phyloP scores from a whole-genome alignment of 2,797 vertebrate species.

The Coregonus sp. region DNA sequence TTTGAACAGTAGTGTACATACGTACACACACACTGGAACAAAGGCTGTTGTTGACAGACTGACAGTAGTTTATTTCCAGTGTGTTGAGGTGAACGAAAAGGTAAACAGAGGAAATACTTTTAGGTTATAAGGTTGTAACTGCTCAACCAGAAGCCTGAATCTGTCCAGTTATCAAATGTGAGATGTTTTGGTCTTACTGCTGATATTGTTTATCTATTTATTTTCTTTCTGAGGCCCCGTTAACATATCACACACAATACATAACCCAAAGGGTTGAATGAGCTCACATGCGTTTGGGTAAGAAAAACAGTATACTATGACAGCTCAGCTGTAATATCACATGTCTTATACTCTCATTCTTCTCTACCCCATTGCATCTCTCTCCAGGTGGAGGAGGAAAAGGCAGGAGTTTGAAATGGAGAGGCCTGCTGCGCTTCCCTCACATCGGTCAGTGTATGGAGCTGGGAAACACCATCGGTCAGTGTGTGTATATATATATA shows the following conservation, averaged over 20 bases:
- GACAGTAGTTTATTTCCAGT: slow-evolving; percentile 2
- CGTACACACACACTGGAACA: neutral
- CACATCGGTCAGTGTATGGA: slow-evolving; percentile 88
- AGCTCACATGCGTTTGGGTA: neutral
- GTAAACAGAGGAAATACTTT: neutral
- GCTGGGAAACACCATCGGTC: slow-evolving; percentile 80
- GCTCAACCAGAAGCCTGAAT: neutral
- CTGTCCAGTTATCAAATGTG: neutral
- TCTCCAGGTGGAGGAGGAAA: slow-evolving; percentile 82
- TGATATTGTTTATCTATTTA: neutral
- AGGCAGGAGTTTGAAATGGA: slow-evolving; percentile 92
- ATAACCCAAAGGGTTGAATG: neutral
- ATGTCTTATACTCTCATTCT: neutral
- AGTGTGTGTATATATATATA: slow-evolving; percentile 43
- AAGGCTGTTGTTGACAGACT: neutral
- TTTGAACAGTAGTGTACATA: neutral
- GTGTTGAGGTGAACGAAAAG: neutral
- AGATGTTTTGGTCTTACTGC: neutral
- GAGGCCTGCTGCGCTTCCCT: slow-evolving; percentile 88
- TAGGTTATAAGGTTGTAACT: neutral
- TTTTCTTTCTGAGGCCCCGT: neutral
- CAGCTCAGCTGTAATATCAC: neutral
- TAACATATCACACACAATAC: neutral
- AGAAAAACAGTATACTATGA: neutral
- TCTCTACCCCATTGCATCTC: neutral